Evolutionary conservation across 2,888 invertebrate genomes (phyloP).

Genomic region (Mongoloraphidia duomilia): DNA sequence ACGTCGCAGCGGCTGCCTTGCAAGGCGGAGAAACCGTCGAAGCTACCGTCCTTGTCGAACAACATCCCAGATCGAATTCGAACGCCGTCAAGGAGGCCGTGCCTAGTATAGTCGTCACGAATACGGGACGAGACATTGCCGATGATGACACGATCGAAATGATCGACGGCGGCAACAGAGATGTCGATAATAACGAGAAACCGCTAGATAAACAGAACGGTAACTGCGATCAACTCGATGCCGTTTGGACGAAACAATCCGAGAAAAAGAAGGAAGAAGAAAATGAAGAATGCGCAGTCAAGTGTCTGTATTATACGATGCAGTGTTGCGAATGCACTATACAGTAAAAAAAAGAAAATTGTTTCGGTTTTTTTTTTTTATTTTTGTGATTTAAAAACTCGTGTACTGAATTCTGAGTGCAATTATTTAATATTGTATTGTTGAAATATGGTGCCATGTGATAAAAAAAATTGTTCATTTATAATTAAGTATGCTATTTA

Average conservation of each 20-base stretch:
- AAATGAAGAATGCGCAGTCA: conserved; percentile 42
- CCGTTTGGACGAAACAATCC: conserved; percentile 10
- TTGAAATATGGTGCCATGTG: too few relatives aligned
- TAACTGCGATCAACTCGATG: conserved; percentile 15
- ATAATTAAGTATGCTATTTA: too few relatives aligned
- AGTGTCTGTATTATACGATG: conserved; percentile 45
- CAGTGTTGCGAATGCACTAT: conserved; percentile 48
- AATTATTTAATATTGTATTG: too few relatives aligned
- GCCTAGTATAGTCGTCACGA: not conserved
- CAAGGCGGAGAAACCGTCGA: conserved; percentile 11
- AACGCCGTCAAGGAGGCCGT: not conserved
- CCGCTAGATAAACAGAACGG: conserved; percentile 17
- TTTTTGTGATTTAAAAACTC: too few relatives aligned
- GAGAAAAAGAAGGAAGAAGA: conserved; percentile 23
- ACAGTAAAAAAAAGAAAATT: conserved; percentile 12
- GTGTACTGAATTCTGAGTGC: too few relatives aligned
- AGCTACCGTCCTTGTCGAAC: conserved; percentile 20
- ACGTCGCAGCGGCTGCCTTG: not conserved
- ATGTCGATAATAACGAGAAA: conserved; percentile 14
- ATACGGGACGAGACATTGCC: conserved; percentile 9
- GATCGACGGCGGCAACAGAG: conserved; percentile 11
- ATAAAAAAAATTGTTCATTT: too few relatives aligned
- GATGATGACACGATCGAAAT: conserved; percentile 7
- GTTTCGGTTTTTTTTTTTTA: too few relatives aligned
- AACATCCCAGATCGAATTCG: conserved; percentile 1